Evolutionary conservation across 2,888 invertebrate genomes (phyloP).

Genomic region (Drosophila kambysellisi): DNA sequence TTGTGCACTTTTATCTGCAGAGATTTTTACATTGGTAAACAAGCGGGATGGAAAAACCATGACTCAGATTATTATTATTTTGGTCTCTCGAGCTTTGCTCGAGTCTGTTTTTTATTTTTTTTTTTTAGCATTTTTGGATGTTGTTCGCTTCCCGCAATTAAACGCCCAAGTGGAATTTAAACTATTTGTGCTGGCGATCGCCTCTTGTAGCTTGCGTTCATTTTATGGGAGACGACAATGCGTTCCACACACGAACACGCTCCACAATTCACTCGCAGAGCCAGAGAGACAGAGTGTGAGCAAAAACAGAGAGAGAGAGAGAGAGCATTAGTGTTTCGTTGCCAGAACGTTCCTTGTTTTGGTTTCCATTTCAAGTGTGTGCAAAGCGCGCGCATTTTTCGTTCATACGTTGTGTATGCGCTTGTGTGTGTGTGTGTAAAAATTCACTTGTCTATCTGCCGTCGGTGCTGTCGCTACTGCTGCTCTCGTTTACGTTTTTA

Average conservation of each 20-base stretch:
- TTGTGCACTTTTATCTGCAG: conserved; percentile 30
- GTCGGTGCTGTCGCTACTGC: conserved; percentile 10
- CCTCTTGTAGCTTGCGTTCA: conserved; percentile 25
- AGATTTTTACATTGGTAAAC: conserved; percentile 34
- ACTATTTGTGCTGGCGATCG: conserved; percentile 55
- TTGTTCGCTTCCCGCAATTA: conserved; percentile 48
- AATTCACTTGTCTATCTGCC: conserved; percentile 60
- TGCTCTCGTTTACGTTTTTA: conserved; percentile 63
- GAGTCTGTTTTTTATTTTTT: neutral
- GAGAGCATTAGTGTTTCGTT: conserved; percentile 27
- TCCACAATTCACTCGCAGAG: conserved; percentile 55
- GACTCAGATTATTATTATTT: conserved; percentile 33
- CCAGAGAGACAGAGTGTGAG: conserved; percentile 2
- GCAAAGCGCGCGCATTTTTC: conserved; percentile 65
- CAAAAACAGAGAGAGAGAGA: conserved; percentile 9
- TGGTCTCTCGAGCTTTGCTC: conserved; percentile 36
- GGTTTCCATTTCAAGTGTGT: conserved; percentile 55
- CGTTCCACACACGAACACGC: conserved; percentile 37
- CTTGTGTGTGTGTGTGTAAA: conserved; percentile 35
- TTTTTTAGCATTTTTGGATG: conserved; percentile 19
- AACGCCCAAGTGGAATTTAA: conserved; percentile 61
- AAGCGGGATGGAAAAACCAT: conserved; percentile 25
- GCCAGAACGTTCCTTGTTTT: conserved; percentile 57
- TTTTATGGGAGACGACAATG: conserved; percentile 24
- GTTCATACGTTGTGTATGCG: conserved; percentile 10